Conservation (phyloP, 2,888 invertebrate genomes). For the Melipona bicolor region DNA sequence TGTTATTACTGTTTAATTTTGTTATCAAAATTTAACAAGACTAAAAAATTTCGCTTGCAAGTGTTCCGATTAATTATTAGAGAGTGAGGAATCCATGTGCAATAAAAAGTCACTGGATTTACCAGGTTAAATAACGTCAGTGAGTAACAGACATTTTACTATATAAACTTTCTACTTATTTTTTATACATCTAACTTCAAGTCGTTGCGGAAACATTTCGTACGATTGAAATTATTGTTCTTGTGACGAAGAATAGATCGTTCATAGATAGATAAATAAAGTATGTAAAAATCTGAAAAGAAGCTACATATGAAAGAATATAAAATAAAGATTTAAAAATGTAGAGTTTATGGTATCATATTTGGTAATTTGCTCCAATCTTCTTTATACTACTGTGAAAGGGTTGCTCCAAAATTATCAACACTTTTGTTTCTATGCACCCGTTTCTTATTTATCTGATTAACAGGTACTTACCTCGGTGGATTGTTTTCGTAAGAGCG, state of each 20-base stretch:
- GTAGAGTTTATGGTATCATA: neutral
- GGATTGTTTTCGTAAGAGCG: conserved; percentile 62
- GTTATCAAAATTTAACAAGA: neutral
- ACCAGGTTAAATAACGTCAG: conserved; percentile 37
- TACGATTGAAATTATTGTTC: neutral
- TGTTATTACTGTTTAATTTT: conserved; percentile 33
- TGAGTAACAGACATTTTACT: conserved; percentile 55
- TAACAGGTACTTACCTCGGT: conserved; percentile 63
- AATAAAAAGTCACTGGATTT: conserved; percentile 12
- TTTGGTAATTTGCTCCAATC: neutral
- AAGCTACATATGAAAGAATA: neutral
- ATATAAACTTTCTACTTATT: conserved; percentile 13
- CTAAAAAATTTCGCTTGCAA: conserved; percentile 33
- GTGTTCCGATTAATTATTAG: conserved; percentile 3
- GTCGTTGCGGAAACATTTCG: conserved; percentile 18
- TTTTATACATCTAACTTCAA: conserved; percentile 42
- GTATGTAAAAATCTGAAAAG: neutral
- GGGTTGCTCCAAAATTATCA: neutral
- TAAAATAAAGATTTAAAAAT: neutral
- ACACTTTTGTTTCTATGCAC: neutral
- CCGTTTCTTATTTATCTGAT: neutral
- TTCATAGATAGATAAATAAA: neutral
- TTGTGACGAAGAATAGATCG: neutral
- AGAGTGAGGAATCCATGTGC: conserved; percentile 50
- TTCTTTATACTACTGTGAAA: no score